Evolutionary conservation across 2,113 vertebrate species (phyloP).

Genomic region (Motacilla tschutschensis): DNA sequence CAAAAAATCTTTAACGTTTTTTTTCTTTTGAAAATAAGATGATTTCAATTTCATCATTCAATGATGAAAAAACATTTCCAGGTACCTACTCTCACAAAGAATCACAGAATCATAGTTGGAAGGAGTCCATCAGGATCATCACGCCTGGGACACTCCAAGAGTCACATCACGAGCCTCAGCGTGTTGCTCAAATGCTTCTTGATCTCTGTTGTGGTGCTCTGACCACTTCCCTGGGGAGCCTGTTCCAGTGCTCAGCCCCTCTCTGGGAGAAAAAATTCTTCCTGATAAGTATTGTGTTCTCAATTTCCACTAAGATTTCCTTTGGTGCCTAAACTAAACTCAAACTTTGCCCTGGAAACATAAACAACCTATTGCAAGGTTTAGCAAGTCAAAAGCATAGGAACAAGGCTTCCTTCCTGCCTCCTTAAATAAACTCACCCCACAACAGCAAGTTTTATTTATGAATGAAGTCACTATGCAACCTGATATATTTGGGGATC

Average conservation of each 20-base stretch:
- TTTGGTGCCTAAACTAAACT: background rate
- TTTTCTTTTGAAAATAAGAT: background rate
- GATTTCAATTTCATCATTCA: no score
- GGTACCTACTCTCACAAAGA: background rate
- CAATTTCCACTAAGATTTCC: background rate
- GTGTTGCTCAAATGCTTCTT: background rate
- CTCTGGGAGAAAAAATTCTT: background rate
- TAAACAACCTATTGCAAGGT: background rate
- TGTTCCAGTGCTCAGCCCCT: background rate
- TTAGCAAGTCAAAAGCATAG: background rate
- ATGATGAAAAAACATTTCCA: background rate
- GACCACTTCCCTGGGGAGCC: background rate
- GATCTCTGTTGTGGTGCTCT: background rate
- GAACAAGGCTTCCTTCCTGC: background rate
- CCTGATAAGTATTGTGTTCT: background rate
- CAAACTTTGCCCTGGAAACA: background rate
- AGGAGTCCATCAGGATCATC: background rate
- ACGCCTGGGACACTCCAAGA: rapidly evolving
- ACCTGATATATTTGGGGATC: background rate
- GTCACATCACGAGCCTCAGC: background rate
- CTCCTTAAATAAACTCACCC: background rate
- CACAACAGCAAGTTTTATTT: background rate
- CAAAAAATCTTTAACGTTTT: background rate
- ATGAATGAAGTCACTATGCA: background rate
- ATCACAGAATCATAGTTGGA: background rate